Percentiles rank a stretch among this genome's conserved stretches.
Conservation (phyloP, 2,113 vertebrate genomes). For the Ramphastos sulfuratus region DNA sequence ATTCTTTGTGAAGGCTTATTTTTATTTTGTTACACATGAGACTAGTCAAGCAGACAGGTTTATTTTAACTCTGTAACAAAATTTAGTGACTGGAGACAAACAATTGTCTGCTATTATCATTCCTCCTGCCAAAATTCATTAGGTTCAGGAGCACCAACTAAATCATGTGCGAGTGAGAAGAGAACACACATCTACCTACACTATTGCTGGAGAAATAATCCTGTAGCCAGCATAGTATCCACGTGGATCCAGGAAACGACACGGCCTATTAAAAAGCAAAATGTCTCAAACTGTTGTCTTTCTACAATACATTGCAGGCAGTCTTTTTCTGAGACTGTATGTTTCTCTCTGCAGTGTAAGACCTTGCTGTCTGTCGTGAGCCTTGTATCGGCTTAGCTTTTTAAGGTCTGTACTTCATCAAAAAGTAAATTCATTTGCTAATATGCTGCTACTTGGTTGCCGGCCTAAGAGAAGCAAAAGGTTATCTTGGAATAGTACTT, state of each 20-base stretch:
- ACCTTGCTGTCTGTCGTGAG: neutral
- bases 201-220: neutral
- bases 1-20: conserved; percentile 60
- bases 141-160: conserved; percentile 25
- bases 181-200: neutral
- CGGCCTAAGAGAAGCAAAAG: neutral
- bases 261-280: neutral
- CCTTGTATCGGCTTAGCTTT: neutral
- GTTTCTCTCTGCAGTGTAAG: neutral
- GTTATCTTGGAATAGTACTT: neutral
- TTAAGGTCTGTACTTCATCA: conserved; percentile 10
- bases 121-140: conserved; percentile 27
- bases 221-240: neutral
- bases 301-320: neutral
- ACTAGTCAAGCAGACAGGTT: conserved; percentile 56
- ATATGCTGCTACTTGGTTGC: neutral
- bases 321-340: neutral
- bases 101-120: conserved; percentile 43
- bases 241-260: neutral
- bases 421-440: neutral
- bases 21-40: conserved; percentile 48
- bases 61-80: conserved; percentile 53
- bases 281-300: neutral
- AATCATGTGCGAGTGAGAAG: neutral
- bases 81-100: conserved; percentile 45